Evolutionary conservation across 2,888 invertebrate species (phyloP).

Genomic region (Tipula unca): DNA sequence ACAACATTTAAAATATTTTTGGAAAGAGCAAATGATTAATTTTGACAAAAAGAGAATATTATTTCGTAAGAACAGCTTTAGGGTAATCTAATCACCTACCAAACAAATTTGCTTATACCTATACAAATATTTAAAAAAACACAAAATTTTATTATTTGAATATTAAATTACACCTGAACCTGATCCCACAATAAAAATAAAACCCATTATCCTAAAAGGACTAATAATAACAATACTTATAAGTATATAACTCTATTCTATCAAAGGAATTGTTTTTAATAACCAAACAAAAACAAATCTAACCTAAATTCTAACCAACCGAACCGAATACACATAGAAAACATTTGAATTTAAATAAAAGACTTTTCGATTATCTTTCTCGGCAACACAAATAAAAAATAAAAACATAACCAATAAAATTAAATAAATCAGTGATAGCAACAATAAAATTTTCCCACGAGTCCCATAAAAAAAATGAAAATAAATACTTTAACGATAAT

Average conservation of each 20-base stretch:
- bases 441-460: slow-evolving; percentile 2
- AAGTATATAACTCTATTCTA: not conserved
- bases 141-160: too few relatives aligned
- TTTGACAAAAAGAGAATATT: too few relatives aligned
- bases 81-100: too few relatives aligned
- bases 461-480: not conserved
- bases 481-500: not conserved
- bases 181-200: not conserved
- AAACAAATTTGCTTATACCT: too few relatives aligned
- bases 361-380: not conserved
- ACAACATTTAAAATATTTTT: too few relatives aligned
- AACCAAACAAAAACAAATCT: not conserved
- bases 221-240: not conserved
- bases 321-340: not conserved
- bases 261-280: not conserved
- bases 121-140: too few relatives aligned
- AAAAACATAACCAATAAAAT: slow-evolving; percentile 3
- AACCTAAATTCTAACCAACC: not conserved
- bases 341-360: not conserved
- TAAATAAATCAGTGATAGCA: slow-evolving; percentile 8
- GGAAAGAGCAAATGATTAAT: too few relatives aligned
- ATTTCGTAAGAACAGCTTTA: too few relatives aligned
- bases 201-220: not conserved
- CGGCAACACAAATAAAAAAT: not conserved
- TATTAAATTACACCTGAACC: not conserved